Evolutionary conservation across 2,113 vertebrate genomes (phyloP).

Genomic region (Nibea albiflora): DNA sequence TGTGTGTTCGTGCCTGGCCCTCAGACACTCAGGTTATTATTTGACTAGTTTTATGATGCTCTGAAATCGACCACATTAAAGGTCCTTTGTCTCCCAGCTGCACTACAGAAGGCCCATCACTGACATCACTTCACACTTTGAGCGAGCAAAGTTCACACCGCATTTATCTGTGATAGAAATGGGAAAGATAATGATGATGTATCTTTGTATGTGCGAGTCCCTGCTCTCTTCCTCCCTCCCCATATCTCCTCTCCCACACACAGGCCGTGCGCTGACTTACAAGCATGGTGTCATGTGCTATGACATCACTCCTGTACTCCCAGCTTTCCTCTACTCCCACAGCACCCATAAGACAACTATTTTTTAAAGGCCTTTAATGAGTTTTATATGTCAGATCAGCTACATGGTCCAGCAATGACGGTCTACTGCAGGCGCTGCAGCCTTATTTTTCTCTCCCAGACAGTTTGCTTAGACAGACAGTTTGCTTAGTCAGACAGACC

Average conservation of each 20-base stretch:
- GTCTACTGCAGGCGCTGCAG: constrained; percentile 27
- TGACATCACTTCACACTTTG: constrained; percentile 85
- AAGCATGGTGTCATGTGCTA: constrained; percentile 65
- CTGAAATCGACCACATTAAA: constrained; percentile 78
- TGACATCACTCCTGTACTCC: constrained; percentile 72
- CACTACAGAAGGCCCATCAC: constrained; percentile 71
- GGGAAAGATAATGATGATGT: constrained; percentile 70
- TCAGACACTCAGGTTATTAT: constrained; percentile 80
- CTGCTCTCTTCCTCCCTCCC: constrained; percentile 11
- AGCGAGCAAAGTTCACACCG: constrained; percentile 80
- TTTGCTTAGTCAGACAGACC: constrained; percentile 30
- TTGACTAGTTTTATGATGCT: constrained; percentile 83
- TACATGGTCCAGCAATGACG: constrained; percentile 37
- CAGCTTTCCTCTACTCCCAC: constrained; percentile 62
- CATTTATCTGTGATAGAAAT: constrained; percentile 72
- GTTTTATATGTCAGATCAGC: constrained; percentile 67
- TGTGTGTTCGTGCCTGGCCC: constrained; percentile 43
- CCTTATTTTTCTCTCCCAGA: constrained; percentile 22
- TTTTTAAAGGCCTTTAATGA: constrained; percentile 72
- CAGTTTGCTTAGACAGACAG: constrained; percentile 26
- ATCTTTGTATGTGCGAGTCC: constrained; percentile 46
- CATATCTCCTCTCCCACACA: constrained; percentile 50
- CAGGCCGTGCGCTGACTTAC: constrained; percentile 57
- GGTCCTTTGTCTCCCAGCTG: constrained; percentile 73
- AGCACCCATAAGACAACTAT: constrained; percentile 58